Evolutionary conservation across 2,113 vertebrate species (phyloP).

Genomic region (Phalacrocorax pelagicus): DNA sequence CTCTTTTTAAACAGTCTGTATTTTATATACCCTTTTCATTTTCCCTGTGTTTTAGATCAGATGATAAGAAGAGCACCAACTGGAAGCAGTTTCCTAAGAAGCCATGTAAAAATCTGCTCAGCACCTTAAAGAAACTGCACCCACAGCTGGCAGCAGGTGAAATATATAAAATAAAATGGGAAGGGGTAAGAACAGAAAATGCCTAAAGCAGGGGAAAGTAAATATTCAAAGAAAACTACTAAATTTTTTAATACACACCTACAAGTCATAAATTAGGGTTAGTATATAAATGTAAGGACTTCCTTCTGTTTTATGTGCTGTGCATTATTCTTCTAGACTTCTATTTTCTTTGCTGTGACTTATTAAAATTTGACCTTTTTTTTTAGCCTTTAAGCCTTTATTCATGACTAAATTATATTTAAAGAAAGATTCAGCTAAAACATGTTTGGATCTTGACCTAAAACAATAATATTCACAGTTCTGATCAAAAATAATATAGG

Average conservation of each 20-base stretch:
- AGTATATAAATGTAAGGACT: not conserved
- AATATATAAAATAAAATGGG: not conserved
- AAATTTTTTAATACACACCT: not conserved
- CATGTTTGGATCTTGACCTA: not conserved
- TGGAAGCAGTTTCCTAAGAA: conserved; percentile 99
- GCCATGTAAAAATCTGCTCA: conserved; percentile 88
- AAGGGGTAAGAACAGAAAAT: not conserved
- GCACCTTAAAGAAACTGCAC: conserved; percentile 85
- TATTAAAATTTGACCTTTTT: not conserved
- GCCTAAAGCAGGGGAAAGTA: not conserved
- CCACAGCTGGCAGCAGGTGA: conserved; percentile 88
- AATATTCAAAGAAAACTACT: not conserved
- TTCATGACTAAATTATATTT: not conserved
- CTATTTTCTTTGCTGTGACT: not conserved
- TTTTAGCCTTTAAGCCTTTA: not conserved
- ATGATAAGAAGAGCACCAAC: conserved; percentile 90
- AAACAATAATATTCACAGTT: not conserved
- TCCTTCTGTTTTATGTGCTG: not conserved
- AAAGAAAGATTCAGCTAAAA: not conserved
- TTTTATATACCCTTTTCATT: not conserved
- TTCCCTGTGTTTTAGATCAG: conserved; percentile 78
- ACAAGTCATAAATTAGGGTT: not conserved
- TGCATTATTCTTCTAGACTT: not conserved
- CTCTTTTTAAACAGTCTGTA: not conserved
- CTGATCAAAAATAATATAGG: not conserved